Conservation (phyloP, 2,888 invertebrate genomes). For the Philereme transversata region DNA sequence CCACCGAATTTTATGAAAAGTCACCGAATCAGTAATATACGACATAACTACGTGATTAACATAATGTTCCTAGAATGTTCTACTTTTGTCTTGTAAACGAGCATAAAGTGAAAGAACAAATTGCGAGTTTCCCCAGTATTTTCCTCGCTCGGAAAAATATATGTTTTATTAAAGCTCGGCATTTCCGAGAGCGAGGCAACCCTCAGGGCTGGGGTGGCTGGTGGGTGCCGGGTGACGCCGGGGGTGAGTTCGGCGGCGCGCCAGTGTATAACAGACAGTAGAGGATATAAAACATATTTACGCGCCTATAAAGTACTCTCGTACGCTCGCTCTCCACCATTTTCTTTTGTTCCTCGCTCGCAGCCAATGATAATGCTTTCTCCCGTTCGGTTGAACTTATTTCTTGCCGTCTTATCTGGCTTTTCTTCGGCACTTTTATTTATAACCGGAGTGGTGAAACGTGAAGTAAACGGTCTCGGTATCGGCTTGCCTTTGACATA, state of each 20-base stretch:
- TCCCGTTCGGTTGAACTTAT: slow-evolving; percentile 83
- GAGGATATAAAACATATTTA: slow-evolving; percentile 85
- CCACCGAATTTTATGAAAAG: slow-evolving; percentile 43
- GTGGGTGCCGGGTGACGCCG: slow-evolving; percentile 52
- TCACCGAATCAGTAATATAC: slow-evolving; percentile 59
- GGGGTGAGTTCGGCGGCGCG: slow-evolving; percentile 71
- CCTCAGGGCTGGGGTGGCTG: slow-evolving; percentile 68
- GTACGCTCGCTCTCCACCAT: slow-evolving; percentile 82
- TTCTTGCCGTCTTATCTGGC: slow-evolving; percentile 80
- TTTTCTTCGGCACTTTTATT: slow-evolving; percentile 80
- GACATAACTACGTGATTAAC: slow-evolving; percentile 79
- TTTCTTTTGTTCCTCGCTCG: slow-evolving; percentile 83
- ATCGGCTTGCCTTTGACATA: slow-evolving; percentile 63
- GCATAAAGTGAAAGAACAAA: slow-evolving; percentile 85
- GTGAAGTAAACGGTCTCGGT: slow-evolving; percentile 71
- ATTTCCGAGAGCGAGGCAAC: slow-evolving; percentile 82
- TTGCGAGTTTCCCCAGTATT: slow-evolving; percentile 84
- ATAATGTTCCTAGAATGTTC: slow-evolving; percentile 83
- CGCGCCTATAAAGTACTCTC: slow-evolving; percentile 85
- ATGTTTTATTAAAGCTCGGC: slow-evolving; percentile 85
- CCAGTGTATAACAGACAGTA: slow-evolving; percentile 84
- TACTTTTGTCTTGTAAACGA: slow-evolving; percentile 85
- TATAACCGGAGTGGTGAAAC: slow-evolving; percentile 76
- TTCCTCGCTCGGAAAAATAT: slow-evolving; percentile 84
- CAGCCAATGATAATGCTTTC: slow-evolving; percentile 83